A percentile compares a stretch with the other conserved stretches of the same genome.
Conservation (phyloP, 2,888 invertebrate species). For the Agonopterix alstromeriana region DNA sequence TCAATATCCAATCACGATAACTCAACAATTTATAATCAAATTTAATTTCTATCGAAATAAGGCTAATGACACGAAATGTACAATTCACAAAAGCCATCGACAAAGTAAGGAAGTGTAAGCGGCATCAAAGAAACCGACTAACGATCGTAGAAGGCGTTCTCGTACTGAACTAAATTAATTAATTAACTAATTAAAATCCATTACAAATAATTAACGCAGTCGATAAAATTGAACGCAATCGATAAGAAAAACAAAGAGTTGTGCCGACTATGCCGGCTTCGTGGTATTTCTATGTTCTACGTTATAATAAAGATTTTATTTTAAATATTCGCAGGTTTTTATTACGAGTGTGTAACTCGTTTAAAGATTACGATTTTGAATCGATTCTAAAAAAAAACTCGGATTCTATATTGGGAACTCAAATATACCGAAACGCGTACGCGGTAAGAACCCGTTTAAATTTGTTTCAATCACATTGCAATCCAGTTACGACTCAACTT, state of each 20-base stretch:
- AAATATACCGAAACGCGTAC: no score
- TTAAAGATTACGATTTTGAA: no score
- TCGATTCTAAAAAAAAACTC: no score
- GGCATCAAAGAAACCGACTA: slow-evolving; percentile 52
- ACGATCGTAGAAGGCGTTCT: slow-evolving; percentile 12
- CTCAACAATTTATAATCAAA: slow-evolving; percentile 9
- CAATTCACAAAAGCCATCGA: slow-evolving; percentile 31
- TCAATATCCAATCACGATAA: slow-evolving; percentile 9
- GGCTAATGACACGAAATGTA: slow-evolving; percentile 21
- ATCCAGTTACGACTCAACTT: no score
- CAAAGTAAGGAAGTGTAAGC: slow-evolving; percentile 30
- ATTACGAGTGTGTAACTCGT: background rate
- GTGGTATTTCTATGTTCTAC: no score
- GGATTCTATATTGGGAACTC: no score
- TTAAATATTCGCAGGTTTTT: background rate
- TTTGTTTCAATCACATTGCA: no score
- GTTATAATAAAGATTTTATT: background rate
- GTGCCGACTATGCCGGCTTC: slow-evolving; percentile 8
- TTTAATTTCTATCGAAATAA: slow-evolving; percentile 9
- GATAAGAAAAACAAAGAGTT: slow-evolving; percentile 39
- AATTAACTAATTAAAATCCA: slow-evolving; percentile 69
- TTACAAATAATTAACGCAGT: slow-evolving; percentile 48
- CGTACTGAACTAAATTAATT: slow-evolving; percentile 54
- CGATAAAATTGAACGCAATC: slow-evolving; percentile 46
- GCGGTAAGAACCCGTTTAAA: no score